phyloP scores from a whole-genome alignment of 2,113 vertebrate species.

The Lampris incognitus region DNA sequence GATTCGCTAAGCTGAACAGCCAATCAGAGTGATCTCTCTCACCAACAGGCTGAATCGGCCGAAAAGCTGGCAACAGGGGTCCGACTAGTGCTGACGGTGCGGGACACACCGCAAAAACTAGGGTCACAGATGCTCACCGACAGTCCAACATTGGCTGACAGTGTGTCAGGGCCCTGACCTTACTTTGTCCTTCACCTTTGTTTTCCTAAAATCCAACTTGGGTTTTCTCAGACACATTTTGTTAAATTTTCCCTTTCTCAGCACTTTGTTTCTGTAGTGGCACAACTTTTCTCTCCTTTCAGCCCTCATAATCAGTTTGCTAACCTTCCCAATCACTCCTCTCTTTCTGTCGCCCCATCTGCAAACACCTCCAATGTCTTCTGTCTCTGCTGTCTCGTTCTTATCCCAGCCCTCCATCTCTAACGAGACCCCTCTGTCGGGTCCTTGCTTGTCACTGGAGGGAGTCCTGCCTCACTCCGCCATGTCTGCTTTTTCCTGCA shows the following conservation, averaged over 20 bases:
- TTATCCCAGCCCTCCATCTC: neutral
- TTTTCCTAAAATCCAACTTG: neutral
- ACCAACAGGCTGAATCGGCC: too few relatives aligned
- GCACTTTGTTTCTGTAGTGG: slow-evolving; percentile 9
- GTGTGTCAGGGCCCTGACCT: neutral
- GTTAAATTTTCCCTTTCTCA: neutral
- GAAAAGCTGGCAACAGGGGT: too few relatives aligned
- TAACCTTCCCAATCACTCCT: neutral
- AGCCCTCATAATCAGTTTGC: slow-evolving; percentile 37
- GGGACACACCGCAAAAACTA: too few relatives aligned
- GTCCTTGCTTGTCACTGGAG: slow-evolving; percentile 13
- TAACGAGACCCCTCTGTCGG: neutral
- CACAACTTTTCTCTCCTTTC: neutral
- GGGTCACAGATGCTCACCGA: too few relatives aligned
- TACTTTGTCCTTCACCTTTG: slow-evolving; percentile 1
- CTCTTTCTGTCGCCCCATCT: neutral
- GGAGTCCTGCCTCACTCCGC: neutral
- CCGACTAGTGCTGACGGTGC: too few relatives aligned
- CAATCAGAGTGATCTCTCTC: too few relatives aligned
- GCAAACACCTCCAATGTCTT: neutral
- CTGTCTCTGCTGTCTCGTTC: neutral
- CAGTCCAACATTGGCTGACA: too few relatives aligned
- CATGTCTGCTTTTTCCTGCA: slow-evolving; percentile 5
- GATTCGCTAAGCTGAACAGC: too few relatives aligned
- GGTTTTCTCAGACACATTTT: neutral